phyloP scores from a whole-genome alignment of 2,113 vertebrate species.

The Rallus limicola region DNA sequence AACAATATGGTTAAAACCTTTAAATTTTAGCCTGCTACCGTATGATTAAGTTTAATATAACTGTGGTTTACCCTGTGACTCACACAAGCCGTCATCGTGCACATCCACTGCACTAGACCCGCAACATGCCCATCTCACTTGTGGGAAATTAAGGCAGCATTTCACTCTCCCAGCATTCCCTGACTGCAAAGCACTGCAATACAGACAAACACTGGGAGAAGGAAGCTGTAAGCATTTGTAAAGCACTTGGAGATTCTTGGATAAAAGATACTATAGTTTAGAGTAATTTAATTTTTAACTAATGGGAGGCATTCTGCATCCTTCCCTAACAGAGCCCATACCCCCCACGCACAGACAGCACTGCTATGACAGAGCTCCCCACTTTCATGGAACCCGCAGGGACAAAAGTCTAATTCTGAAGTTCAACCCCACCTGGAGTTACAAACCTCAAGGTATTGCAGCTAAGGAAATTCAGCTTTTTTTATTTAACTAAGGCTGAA shows the following conservation, averaged over 20 bases:
- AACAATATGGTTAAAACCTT: neutral
- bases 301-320: neutral
- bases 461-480: neutral
- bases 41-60: neutral
- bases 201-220: neutral
- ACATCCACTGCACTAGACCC: neutral
- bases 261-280: neutral
- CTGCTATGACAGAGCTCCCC: fast-evolving
- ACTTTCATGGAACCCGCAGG: fast-evolving
- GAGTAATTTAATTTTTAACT: no score
- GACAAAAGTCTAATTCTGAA: neutral
- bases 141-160: slow-evolving; percentile 2
- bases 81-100: neutral
- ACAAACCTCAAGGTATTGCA: neutral
- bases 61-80: neutral
- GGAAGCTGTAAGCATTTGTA: neutral
- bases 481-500: neutral
- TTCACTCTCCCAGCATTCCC: neutral
- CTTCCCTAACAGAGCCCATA: neutral
- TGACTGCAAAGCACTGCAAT: neutral
- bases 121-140: fast-evolving
- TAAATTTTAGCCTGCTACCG: neutral
- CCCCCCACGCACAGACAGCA: neutral
- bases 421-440: neutral
- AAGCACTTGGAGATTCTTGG: neutral